Conservation (phyloP, 2,888 invertebrate genomes). For the Thereva nobilitata region DNA sequence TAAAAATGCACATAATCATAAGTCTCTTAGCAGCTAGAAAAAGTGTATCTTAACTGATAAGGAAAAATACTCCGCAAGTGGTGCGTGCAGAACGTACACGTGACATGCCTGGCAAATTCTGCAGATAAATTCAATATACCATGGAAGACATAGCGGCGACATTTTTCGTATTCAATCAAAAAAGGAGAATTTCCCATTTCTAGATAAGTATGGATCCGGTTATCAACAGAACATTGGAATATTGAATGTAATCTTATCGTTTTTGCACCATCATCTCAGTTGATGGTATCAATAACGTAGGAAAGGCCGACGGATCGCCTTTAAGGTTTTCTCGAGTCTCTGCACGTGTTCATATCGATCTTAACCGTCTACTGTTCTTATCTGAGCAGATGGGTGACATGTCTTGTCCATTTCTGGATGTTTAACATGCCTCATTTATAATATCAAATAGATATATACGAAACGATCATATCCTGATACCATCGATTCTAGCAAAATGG, state of each 20-base stretch:
- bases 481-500: no score
- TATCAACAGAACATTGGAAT: not conserved
- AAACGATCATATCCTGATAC: no score
- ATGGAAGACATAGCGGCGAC: conserved; percentile 37
- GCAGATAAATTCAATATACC: not conserved
- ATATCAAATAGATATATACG: not conserved
- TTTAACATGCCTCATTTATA: conserved; percentile 13
- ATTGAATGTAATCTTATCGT: conserved; percentile 12
- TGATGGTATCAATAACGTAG: conserved; percentile 2
- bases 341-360: conserved; percentile 12
- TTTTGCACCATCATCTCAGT: conserved; percentile 1
- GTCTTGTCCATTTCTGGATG: conserved; percentile 32
- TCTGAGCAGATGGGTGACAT: conserved; percentile 18
- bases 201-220: conserved; percentile 14
- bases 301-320: not conserved
- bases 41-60: not conserved
- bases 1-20: conserved; percentile 36
- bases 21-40: not conserved
- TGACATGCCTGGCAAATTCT: not conserved
- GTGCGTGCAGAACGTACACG: conserved; percentile 11
- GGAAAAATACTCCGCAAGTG: conserved; percentile 3
- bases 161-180: conserved; percentile 30
- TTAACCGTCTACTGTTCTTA: not conserved
- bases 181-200: conserved; percentile 23
- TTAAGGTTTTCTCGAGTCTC: not conserved